phyloP scores from a whole-genome alignment of 2,797 vertebrate species.

The Hippopotamyrus pictus region DNA sequence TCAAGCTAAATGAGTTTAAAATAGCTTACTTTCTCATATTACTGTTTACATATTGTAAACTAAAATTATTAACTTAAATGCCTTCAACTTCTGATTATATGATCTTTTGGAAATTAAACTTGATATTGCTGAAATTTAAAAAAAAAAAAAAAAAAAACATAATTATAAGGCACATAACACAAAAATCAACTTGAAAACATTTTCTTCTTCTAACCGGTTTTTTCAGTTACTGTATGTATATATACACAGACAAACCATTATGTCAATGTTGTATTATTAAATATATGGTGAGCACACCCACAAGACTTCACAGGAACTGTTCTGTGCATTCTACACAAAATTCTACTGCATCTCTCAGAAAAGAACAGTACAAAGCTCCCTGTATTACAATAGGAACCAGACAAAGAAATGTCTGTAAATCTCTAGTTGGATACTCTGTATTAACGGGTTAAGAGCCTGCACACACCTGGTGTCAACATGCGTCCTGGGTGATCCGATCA shows the following conservation, averaged over 20 bases:
- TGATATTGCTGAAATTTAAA: not conserved
- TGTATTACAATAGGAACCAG: not conserved
- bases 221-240: not conserved
- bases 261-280: not conserved
- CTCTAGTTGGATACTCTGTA: not conserved
- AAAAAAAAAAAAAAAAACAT: no score
- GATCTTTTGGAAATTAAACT: not conserved
- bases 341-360: not conserved
- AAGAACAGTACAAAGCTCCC: not conserved
- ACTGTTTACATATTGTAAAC: not conserved
- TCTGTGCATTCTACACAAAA: not conserved
- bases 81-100: not conserved
- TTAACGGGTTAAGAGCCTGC: not conserved
- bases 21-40: not conserved
- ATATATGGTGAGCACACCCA: not conserved
- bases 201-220: not conserved
- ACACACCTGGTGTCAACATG: not conserved
- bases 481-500: not conserved
- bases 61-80: not conserved
- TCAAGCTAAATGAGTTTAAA: not conserved
- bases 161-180: not conserved
- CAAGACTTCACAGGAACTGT: not conserved
- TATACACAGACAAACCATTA: not conserved
- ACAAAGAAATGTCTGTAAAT: not conserved
- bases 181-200: not conserved